These are phyloP conservation scores for Scrobipalpa costella DNA, from an alignment of 2,888 invertebrate genomes.

Conservation along the genomic window DNA sequence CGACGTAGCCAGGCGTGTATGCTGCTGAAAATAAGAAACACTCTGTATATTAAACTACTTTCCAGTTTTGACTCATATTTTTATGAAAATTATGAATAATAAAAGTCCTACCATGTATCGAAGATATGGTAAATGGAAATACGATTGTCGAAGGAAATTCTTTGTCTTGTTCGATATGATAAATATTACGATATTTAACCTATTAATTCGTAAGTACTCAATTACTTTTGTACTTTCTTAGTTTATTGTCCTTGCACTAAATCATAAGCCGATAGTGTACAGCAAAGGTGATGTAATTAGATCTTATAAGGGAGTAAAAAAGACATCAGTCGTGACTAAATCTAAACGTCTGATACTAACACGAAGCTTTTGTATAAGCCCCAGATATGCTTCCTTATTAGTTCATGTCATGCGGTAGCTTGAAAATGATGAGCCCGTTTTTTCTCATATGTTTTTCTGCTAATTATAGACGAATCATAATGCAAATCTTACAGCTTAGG, in stretches of 20 bases:
- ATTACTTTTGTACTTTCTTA: too few relatives aligned
- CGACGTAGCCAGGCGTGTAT: background rate
- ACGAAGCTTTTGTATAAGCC: slow-evolving; percentile 11
- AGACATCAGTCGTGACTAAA: background rate
- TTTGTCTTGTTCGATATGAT: too few relatives aligned
- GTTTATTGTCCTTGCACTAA: too few relatives aligned
- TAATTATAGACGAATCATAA: background rate
- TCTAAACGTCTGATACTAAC: background rate
- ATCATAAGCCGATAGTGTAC: too few relatives aligned
- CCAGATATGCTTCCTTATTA: slow-evolving; percentile 20
- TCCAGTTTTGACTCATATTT: background rate
- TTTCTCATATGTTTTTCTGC: background rate
- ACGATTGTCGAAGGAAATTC: too few relatives aligned
- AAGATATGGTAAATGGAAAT: too few relatives aligned
- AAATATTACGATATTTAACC: too few relatives aligned
- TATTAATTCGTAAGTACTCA: too few relatives aligned
- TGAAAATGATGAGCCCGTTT: background rate
- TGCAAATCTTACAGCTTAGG: background rate
- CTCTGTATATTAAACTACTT: background rate
- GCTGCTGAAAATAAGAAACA: slow-evolving; percentile 3
- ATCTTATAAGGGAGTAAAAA: too few relatives aligned
- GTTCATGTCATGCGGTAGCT: slow-evolving; percentile 13
- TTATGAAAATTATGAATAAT: too few relatives aligned
- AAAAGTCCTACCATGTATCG: too few relatives aligned
- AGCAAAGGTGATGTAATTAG: too few relatives aligned